Evolutionary conservation across 1,140 invertebrate species (phyloP).

Genomic region (Cyrtorhinus lividipennis): DNA sequence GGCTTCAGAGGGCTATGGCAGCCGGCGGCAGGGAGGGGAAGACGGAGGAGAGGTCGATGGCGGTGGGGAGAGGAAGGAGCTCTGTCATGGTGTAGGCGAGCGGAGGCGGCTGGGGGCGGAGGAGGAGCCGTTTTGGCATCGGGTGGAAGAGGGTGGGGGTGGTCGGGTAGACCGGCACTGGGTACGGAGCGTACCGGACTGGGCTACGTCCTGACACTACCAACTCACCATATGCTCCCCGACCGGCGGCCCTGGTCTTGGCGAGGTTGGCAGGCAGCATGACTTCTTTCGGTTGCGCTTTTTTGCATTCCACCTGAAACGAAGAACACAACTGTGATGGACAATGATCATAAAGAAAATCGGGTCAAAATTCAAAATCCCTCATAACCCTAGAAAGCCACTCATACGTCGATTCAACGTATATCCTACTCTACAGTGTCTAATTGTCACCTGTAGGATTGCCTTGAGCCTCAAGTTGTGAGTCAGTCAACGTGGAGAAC

Average conservation of each 20-base stretch:
- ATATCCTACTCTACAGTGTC: too few relatives aligned
- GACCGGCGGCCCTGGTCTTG: constrained; percentile 78
- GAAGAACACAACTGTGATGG: too few relatives aligned
- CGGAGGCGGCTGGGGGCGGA: constrained; percentile 32
- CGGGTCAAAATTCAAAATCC: too few relatives aligned
- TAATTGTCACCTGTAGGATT: too few relatives aligned
- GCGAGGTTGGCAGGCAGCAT: constrained; percentile 91
- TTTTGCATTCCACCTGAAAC: constrained; percentile 96
- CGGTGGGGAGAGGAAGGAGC: constrained; percentile 40
- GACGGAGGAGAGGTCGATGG: constrained; percentile 53
- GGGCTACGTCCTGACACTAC: constrained; percentile 24
- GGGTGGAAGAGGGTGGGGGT: constrained; percentile 34
- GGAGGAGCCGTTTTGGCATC: constrained; percentile 33
- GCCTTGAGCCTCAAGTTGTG: too few relatives aligned
- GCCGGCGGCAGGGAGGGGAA: constrained; percentile 26
- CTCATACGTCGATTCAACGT: too few relatives aligned
- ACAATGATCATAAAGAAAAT: too few relatives aligned
- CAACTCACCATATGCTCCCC: constrained; percentile 91
- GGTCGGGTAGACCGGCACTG: constrained; percentile 33
- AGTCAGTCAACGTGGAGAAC: too few relatives aligned
- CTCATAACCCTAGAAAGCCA: too few relatives aligned
- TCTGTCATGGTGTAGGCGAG: constrained; percentile 52
- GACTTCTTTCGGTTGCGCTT: constrained; percentile 98
- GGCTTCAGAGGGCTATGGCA: constrained; percentile 18
- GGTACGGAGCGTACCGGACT: constrained; percentile 40